Base-by-base conservation (phyloP, 2,888 invertebrate species). In the Ochropacha duplaris region DNA sequence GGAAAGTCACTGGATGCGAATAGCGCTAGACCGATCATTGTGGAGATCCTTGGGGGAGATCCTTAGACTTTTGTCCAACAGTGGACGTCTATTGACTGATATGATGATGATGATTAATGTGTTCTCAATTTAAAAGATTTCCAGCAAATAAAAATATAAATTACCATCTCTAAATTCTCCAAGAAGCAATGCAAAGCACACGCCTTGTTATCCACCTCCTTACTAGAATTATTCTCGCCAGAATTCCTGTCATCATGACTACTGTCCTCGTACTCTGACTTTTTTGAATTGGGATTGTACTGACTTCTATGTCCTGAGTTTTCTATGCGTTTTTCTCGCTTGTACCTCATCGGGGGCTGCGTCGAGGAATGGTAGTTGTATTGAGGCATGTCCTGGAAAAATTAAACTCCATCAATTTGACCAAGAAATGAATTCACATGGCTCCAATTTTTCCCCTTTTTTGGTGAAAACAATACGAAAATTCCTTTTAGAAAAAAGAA, bases 101-200 rank as follows among this genome's bases (percentile, higher is more conserved):
- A n/a, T n/a, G n/a, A n/a, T n/a, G n/a, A n/a, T n/a, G n/a, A n/a
- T n/a, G n/a, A n/a, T n/a, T n/a, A n/a, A n/a, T n/a, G n/a, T n/a
- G n/a, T n/a, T n/a, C n/a, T n/a, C n/a, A n/a, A n/a, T n/a, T n/a
- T n/a, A n/a, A n/a, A n/a, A n/a, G n/a, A n/a, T n/a, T n/a, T n/a
- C n/a, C n/a, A n/a, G n/a, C n/a, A n/a, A 34, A 34, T 34, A 14
- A 56, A 59, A 44, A 55, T 54, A 31, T 54, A 58, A 58, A 84
- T 82, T 85, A 96, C 96, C 94, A 95, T 93, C 72, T 95, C 94
- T 63, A 96, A 79, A 78, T 95, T 94, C 59, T 94, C 94, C 76
- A 96, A 94, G 74, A 96, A 94, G 74, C 96, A 96, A 62, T 96
- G 95, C 22, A 95, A 81, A 1, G 95, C 91, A 71, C 96, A 96